These are phyloP conservation scores for Cepaea nemoralis DNA, from an alignment of 1,140 invertebrate species.

Conservation along the genomic window DNA sequence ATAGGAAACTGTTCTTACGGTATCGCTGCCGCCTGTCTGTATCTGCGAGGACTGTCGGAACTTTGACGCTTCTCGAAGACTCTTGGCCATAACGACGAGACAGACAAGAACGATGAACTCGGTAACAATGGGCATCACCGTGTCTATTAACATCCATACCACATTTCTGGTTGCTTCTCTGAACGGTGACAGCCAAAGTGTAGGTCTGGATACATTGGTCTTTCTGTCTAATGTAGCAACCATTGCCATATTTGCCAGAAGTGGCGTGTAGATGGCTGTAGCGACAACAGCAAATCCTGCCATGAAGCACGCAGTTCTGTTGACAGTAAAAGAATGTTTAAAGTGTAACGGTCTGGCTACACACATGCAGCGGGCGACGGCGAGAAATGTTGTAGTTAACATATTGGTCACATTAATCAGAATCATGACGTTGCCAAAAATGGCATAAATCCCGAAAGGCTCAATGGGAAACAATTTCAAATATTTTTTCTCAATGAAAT, in stretches of 20 bases:
- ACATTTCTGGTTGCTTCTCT: slow-evolving; percentile 1
- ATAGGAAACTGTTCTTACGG: no score
- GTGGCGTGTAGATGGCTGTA: not conserved
- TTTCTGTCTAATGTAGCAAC: not conserved
- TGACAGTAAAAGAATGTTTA: not conserved
- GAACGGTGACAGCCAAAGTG: not conserved
- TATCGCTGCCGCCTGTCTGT: no score
- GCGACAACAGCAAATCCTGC: not conserved
- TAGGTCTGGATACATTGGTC: not conserved
- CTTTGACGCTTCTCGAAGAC: not conserved
- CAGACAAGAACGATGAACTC: slow-evolving; percentile 2
- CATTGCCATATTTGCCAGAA: slow-evolving; percentile 15
- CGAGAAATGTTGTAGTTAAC: no score
- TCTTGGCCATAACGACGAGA: not conserved
- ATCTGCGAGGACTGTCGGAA: not conserved
- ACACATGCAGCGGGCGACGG: no score
- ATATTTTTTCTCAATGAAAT: no score
- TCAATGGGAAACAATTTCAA: no score
- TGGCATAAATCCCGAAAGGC: no score
- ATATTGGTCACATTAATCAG: no score
- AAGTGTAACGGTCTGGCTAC: slow-evolving; percentile 6
- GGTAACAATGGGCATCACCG: not conserved
- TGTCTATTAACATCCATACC: not conserved
- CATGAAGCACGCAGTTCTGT: not conserved
- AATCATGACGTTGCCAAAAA: no score